Percentiles rank a stretch among this genome's conserved stretches.
Evolutionary conservation across 2,888 invertebrate species (phyloP).

Genomic region (Monochamus alternatus): DNA sequence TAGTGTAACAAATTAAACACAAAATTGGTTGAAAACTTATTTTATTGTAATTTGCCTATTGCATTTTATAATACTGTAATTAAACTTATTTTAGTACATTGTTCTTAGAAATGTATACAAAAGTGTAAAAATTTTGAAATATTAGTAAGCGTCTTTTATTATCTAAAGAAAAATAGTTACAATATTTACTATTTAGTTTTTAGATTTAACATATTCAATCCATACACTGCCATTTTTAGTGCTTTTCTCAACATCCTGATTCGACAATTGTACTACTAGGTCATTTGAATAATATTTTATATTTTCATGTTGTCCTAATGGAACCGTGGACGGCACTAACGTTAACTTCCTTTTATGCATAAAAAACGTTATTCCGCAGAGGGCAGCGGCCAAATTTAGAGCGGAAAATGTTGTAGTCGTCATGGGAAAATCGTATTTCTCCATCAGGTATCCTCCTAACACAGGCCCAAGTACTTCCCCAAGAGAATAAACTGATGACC

Average conservation of each 20-base stretch:
- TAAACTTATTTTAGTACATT: background rate
- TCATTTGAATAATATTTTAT: conserved; percentile 37
- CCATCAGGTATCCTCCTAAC: conserved; percentile 77
- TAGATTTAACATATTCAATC: conserved; percentile 34
- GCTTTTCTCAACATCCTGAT: conserved; percentile 40
- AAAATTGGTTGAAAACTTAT: too few relatives aligned
- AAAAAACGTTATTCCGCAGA: conserved; percentile 57
- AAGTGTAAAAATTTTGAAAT: background rate
- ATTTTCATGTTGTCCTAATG: conserved; percentile 8
- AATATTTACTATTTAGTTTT: conserved; percentile 13
- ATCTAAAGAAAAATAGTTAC: background rate
- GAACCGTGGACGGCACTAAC: background rate
- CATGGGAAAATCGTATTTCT: conserved; percentile 79
- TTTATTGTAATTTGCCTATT: too few relatives aligned
- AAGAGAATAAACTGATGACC: conserved; percentile 83
- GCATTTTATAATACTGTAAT: background rate
- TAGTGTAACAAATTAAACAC: too few relatives aligned
- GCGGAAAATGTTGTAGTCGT: conserved; percentile 78
- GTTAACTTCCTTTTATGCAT: conserved; percentile 32
- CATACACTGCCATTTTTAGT: conserved; percentile 42
- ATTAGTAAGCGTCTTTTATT: background rate
- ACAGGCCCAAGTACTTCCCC: conserved; percentile 82
- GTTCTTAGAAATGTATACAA: background rate
- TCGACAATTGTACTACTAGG: conserved; percentile 25
- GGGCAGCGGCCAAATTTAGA: conserved; percentile 73